Evolutionary conservation across 2,113 vertebrate species (phyloP).

Genomic region (Myrmecobius fasciatus): DNA sequence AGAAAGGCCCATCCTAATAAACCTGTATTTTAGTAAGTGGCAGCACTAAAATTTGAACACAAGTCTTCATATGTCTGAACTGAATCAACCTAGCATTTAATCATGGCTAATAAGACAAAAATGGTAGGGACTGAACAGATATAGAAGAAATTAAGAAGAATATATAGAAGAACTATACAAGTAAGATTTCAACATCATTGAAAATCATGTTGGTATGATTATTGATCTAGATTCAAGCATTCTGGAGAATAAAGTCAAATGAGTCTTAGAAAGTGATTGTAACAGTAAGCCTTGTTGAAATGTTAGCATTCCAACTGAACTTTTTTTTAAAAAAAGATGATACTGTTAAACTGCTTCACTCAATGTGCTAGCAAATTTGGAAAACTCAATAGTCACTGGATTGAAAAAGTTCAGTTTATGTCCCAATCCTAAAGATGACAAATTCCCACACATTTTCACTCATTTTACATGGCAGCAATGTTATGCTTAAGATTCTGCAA

Average conservation of each 20-base stretch:
- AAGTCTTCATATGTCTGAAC: slow-evolving; percentile 1
- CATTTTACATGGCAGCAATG: neutral
- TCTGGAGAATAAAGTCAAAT: neutral
- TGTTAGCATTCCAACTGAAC: neutral
- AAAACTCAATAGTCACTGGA: neutral
- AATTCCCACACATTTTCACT: neutral
- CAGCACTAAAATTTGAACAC: neutral
- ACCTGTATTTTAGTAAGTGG: neutral
- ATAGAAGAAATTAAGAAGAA: neutral
- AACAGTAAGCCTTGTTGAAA: neutral
- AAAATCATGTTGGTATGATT: neutral
- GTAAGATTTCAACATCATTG: neutral
- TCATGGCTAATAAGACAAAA: slow-evolving; percentile 66
- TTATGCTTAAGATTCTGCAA: neutral
- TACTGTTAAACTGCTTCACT: neutral
- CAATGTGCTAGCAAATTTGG: neutral
- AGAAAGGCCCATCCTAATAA: neutral
- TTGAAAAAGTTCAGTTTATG: neutral
- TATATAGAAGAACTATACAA: neutral
- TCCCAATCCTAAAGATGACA: neutral
- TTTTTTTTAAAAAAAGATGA: neutral
- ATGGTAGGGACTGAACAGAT: neutral
- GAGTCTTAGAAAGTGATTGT: neutral
- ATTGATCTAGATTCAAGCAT: neutral
- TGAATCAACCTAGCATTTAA: slow-evolving; percentile 39